Evolutionary conservation across 23 tunicate species (phyloP), one percentile per base, ranked within the genome.

Genomic region (Clavelina lepadiformis): DNA sequence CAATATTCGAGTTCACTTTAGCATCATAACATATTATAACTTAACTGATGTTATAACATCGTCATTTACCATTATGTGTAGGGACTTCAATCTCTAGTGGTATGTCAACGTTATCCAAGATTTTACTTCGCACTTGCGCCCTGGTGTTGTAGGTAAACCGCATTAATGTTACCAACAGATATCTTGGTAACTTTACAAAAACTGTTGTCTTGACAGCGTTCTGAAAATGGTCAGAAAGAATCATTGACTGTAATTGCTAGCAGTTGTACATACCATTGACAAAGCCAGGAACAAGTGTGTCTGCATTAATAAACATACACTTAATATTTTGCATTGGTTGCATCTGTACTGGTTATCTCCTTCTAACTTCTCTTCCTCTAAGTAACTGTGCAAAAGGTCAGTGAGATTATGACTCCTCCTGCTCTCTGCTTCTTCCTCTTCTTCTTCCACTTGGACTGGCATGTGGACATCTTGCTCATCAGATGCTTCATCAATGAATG

Each of bases 261-360:
- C n/a, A n/a, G n/a, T n/a, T n/a, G n/a, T n/a, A n/a, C n/a, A n/a
- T n/a, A n/a, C n/a, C n/a, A n/a, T n/a, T n/a, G n/a, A n/a, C n/a
- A n/a, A n/a, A n/a, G n/a, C n/a, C n/a, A n/a, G n/a, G n/a, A 41
- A 41, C 11, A 11, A 41, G 11, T 15, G 49, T 11, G 49, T 15
- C 20, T 45, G 13, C 45, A 13, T 11, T 11, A 60, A 60, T 8
- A 60, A 60, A 20, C 71, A n/a, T 47, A 76, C 82, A 30, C 62
- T 35, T 35, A 76, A 68, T 20, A 1, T 25, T 20, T 58, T 21
- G 33, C 84, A 78, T 30, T 45, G 54, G 26, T 21, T 31, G 75
- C 84, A 78, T 3, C 33, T 53, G 31, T 78, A 78, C 46, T 68
- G 49, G 61, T 78, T 78, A 32, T 67, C 73, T 32, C 84, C 84